phyloP scores from a whole-genome alignment of 2,888 invertebrate species.

The Gymnosoma rotundatum region DNA sequence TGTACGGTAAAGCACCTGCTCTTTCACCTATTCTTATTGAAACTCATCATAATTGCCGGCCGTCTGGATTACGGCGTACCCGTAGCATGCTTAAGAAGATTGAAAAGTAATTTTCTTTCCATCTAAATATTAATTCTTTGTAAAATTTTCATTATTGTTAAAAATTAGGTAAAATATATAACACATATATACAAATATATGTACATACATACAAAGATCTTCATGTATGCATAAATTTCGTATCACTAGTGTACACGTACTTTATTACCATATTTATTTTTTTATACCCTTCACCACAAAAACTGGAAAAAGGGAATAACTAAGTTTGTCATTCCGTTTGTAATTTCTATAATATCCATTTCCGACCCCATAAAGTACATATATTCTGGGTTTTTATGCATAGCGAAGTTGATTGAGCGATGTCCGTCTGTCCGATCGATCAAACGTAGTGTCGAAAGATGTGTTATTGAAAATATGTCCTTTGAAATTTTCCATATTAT shows the following conservation, averaged over 20 bases:
- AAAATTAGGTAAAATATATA: slow-evolving; percentile 9
- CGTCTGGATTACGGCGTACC: slow-evolving; percentile 71
- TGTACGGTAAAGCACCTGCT: slow-evolving; percentile 74
- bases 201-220: background rate
- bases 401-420: no score
- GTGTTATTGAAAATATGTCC: no score
- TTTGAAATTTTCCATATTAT: no score
- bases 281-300: no score
- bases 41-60: slow-evolving; percentile 68
- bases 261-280: slow-evolving; percentile 45
- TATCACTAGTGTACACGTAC: slow-evolving; percentile 62
- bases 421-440: no score
- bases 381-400: no score
- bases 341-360: no score
- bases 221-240: slow-evolving; percentile 31
- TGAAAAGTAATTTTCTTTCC: slow-evolving; percentile 13
- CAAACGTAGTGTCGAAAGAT: no score
- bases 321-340: no score
- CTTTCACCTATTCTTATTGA: slow-evolving; percentile 73
- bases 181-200: slow-evolving; percentile 14
- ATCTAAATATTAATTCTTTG: background rate
- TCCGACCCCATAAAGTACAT: no score
- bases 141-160: background rate
- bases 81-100: slow-evolving; percentile 60
- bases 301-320: no score